Evolutionary conservation across 1,140 invertebrate genomes (phyloP), one percentile per base, ranked within the genome.

Genomic region (Asobara japonica): DNA sequence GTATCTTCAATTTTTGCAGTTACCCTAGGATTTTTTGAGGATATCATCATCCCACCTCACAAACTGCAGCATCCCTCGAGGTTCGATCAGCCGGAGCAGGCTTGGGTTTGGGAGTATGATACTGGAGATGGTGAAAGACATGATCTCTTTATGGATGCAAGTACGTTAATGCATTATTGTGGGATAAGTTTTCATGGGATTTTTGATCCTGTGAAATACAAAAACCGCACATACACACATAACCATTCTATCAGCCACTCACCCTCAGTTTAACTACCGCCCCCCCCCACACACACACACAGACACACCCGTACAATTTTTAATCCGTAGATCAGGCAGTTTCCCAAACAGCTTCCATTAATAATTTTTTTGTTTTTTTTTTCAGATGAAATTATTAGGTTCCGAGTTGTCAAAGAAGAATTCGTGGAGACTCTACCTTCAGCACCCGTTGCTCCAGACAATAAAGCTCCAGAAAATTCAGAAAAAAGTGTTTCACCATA

Each of bases 21-120:
- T 1, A 93, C 94, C 2, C 86, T 98, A 56, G 96, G 95, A 71
- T 98, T 98, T 87, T 99, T 98, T 86, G 97, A 98, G 89, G 97
- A 98, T 80, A 97, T 99, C 74, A 83, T 97, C 29, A 96, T 99
- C 80, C 95, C 96, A 68, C 91, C 94, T 8, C 92, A 93, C 81
- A 92, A 93, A 20, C 85, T 98, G 4, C 96, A 97, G 86, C 93
- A 97, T 86, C 96, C 96, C 11, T 96, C 95, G 3, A 91, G 93
- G 79, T 98, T 97, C 88, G 95, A 98, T 89, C 95, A 98, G 88
- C 93, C 92, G 41, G 96, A 98, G 82, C 95, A 98, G 87, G 91
- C 94, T 0, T 98, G 96, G 97, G 91, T 97, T 0, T 98, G 97
- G 97, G 94, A 97, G 82, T 98, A 97, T 86, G 92, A 94, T 18